A percentile compares a stretch with the other conserved stretches of the same genome.
phyloP scores from a whole-genome alignment of 2,797 vertebrate genomes.

The Agapornis canus region DNA sequence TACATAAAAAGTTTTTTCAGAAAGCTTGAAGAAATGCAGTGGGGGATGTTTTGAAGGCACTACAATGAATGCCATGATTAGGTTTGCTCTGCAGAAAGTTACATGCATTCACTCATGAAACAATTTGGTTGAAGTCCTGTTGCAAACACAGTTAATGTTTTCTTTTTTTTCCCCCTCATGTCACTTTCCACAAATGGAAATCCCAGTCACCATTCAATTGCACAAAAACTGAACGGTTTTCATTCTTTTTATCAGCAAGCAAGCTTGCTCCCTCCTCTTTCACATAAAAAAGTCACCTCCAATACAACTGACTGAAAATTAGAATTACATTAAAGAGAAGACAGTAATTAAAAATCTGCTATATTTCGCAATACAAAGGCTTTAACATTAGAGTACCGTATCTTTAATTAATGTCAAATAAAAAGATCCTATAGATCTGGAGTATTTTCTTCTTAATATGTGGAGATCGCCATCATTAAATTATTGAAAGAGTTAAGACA shows the following conservation, averaged over 20 bases:
- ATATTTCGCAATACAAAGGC: background rate
- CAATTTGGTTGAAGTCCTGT: background rate
- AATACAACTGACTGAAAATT: background rate
- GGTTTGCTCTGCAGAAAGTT: background rate
- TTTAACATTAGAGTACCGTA: background rate
- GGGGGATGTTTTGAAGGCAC: background rate
- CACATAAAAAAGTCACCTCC: background rate
- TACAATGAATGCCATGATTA: background rate
- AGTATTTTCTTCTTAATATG: background rate
- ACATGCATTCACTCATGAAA: background rate
- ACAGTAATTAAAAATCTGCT: background rate
- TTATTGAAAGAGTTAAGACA: background rate
- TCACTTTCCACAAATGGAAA: background rate
- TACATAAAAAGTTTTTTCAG: background rate
- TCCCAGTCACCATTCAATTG: background rate
- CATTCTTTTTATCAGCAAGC: background rate
- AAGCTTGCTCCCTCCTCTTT: background rate
- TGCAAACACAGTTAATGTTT: background rate
- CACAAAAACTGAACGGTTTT: background rate
- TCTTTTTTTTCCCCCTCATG: background rate
- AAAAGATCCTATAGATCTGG: background rate
- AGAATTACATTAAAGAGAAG: background rate
- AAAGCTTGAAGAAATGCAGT: background rate
- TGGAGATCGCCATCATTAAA: background rate
- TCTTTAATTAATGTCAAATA: background rate